phyloP scores from a whole-genome alignment of 92 coral and sea anemone species.

The Zoanthus gigantus region DNA sequence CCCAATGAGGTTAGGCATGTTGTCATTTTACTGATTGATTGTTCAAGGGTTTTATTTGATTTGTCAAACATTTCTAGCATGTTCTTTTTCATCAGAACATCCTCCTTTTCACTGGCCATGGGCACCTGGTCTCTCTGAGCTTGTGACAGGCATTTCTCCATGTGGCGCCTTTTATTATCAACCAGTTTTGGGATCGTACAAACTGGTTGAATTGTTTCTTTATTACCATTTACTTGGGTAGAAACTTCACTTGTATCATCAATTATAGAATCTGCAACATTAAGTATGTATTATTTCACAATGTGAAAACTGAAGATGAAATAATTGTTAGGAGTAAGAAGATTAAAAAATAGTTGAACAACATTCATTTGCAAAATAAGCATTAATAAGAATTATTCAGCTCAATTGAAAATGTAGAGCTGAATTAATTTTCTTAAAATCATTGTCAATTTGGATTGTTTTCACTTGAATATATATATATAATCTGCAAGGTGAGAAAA shows the following conservation, averaged over 20 bases:
- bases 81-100: constrained; percentile 56
- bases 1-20: constrained; percentile 16
- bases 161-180: constrained; percentile 65
- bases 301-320: constrained; percentile 5
- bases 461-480: background rate
- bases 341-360: background rate
- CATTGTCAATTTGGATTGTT: constrained; percentile 9
- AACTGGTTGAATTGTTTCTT: constrained; percentile 22
- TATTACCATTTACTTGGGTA: constrained; percentile 27
- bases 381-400: background rate
- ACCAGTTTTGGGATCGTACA: constrained; percentile 64
- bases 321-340: background rate
- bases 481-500: constrained; percentile 4
- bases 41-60: constrained; percentile 55
- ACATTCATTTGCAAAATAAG: background rate
- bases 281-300: background rate
- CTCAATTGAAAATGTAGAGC: background rate
- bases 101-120: constrained; percentile 65
- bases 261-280: constrained; percentile 1
- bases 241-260: constrained; percentile 5
- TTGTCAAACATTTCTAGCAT: constrained; percentile 57
- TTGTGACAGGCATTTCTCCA: constrained; percentile 65
- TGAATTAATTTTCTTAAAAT: constrained; percentile 10
- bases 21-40: constrained; percentile 54
- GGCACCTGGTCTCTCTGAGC: constrained; percentile 65